Base-by-base conservation (phyloP, 2,113 vertebrate genomes). In the Bucco capensis region DNA sequence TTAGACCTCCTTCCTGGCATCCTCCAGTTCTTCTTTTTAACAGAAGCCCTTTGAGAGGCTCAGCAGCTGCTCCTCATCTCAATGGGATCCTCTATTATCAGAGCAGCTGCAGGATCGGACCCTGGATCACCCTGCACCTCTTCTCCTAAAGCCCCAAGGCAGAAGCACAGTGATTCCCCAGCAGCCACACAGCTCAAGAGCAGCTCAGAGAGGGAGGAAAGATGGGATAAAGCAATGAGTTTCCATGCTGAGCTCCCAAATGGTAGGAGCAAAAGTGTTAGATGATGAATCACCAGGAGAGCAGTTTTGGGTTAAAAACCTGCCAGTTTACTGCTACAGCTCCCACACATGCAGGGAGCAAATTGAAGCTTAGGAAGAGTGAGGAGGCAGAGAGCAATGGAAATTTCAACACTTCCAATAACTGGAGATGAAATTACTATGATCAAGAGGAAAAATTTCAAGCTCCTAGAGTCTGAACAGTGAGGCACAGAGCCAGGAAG, bases 11-110 rank as follows among this genome's bases (percentile, higher is more conserved):
- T 75, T 83, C 62, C 85, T 65, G 81, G 81, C 88, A 60, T 25
- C 46, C 72, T 85, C 56, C 2, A 53, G 53, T 66, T 50, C 73
- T 30, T 74, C 47, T 67, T 51, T 70, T 61, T 42, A 83, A 83
- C 81, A 91, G 88, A 95, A 76, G 91, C 85, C 69, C 81, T 95
- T 91, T 86, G 85, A 89, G 71, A 86, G 56, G 19, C 49, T 62
- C 67, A n/a, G 79, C 94, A 95, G 91, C 94, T 93, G 94, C 91
- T 95, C 76, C 84, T 70, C 67, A 46, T n/a, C 70, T 91, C 91
- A 86, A 65, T 75, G 47, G 84, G 85, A 93, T 91, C 72, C 81
- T 91, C 88, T 71, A 82, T 86, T 38, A 66, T 31, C 30, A 19
- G 69, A 91, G 85, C 94, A 91, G 91, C 91, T 95, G 91, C 85